phyloP scores from a whole-genome alignment of 2,113 vertebrate species.

The Elgaria multicarinata region DNA sequence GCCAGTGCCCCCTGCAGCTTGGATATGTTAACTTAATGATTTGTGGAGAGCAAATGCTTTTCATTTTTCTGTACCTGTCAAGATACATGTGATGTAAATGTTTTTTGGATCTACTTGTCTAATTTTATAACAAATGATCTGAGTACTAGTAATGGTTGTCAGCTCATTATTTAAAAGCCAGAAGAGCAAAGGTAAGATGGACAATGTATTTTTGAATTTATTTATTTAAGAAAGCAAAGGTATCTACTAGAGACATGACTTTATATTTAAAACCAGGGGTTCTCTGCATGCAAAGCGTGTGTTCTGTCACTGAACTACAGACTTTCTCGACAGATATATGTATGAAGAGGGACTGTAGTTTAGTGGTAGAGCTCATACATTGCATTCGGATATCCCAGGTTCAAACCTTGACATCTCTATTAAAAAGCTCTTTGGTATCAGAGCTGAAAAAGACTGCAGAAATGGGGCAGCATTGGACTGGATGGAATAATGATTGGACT shows the following conservation, averaged over 20 bases:
- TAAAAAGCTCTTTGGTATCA: neutral
- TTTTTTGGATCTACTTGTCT: neutral
- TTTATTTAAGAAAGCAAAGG: neutral
- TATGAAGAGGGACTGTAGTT: neutral
- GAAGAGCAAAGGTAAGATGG: neutral
- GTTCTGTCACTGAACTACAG: neutral
- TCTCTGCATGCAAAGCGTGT: neutral
- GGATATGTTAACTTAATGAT: conserved; percentile 4
- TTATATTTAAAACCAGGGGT: too few species aligned
- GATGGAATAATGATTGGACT: neutral
- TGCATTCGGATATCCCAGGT: neutral
- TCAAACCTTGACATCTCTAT: neutral
- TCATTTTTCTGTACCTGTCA: neutral
- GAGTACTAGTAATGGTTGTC: neutral
- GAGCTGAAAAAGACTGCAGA: neutral
- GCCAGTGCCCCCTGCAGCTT: conserved; percentile 79
- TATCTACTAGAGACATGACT: neutral
- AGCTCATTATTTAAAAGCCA: conserved; percentile 5
- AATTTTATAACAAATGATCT: neutral
- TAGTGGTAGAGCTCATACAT: neutral
- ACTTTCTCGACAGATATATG: neutral
- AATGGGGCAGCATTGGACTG: neutral
- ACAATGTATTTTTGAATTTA: neutral
- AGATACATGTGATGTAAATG: neutral
- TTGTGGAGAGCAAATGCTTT: neutral